Evolutionary conservation across 2,113 vertebrate species (phyloP).

Genomic region (Micronycteris hirsuta): DNA sequence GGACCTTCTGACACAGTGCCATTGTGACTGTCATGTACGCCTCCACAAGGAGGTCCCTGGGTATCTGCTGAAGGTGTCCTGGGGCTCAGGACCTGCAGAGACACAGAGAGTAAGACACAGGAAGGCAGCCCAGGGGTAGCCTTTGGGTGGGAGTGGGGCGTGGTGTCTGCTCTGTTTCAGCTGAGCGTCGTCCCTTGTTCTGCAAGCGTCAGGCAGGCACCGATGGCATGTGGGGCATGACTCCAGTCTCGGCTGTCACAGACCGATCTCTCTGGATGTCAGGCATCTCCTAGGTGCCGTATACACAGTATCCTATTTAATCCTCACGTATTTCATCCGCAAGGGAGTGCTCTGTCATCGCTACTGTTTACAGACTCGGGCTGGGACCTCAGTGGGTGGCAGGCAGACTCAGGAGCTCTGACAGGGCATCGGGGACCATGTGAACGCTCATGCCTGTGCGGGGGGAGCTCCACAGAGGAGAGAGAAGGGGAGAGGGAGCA

Average conservation of each 20-base stretch:
- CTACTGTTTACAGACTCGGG: neutral
- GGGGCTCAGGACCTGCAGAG: neutral
- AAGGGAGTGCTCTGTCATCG: neutral
- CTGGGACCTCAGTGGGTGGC: neutral
- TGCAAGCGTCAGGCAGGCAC: neutral
- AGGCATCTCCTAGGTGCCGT: neutral
- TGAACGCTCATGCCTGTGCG: neutral
- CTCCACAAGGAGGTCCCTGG: neutral
- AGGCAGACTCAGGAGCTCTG: neutral
- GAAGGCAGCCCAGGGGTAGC: neutral
- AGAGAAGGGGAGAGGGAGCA: neutral
- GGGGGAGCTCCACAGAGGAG: neutral
- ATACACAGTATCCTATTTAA: accelerated
- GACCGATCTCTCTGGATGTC: accelerated
- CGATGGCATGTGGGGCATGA: accelerated
- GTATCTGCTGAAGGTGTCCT: neutral
- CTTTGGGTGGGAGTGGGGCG: accelerated
- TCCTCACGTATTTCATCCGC: accelerated
- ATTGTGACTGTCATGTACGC: neutral
- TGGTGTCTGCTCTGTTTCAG: neutral
- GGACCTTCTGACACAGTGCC: neutral
- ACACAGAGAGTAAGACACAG: accelerated
- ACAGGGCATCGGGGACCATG: accelerated
- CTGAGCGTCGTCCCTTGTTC: neutral
- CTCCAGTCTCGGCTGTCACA: neutral